Conservation (phyloP, 2,888 invertebrate species). For the Stenurella melanura region DNA sequence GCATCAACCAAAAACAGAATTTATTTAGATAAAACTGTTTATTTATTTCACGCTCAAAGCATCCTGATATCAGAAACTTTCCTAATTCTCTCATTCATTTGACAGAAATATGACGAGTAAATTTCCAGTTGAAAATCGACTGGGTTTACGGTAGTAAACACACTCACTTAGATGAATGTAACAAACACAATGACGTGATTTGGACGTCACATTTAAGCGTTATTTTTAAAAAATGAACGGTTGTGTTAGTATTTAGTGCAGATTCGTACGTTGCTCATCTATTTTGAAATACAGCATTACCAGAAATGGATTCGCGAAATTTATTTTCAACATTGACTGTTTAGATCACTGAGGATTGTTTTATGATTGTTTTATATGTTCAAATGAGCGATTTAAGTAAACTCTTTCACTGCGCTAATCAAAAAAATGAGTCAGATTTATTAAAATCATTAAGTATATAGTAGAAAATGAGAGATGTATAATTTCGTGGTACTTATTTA, state of each 20-base stretch:
- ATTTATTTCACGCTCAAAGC: no score
- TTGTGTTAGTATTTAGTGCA: conserved; percentile 5
- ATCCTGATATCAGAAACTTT: no score
- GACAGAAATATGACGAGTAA: neutral
- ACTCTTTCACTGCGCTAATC: neutral
- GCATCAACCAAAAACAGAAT: no score
- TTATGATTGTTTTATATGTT: neutral
- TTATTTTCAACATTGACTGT: conserved; percentile 1
- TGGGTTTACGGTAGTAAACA: conserved; percentile 13
- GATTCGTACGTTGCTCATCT: conserved; percentile 1
- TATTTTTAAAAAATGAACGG: conserved; percentile 40
- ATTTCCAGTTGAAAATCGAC: neutral
- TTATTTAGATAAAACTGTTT: no score
- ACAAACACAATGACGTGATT: conserved; percentile 12
- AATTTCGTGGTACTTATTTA: neutral
- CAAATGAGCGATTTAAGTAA: neutral
- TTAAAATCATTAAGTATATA: neutral
- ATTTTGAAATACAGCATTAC: conserved; percentile 22
- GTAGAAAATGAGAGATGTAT: neutral
- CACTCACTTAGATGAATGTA: conserved; percentile 13
- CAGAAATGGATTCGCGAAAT: conserved; percentile 29
- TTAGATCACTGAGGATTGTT: neutral
- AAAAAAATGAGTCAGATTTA: neutral
- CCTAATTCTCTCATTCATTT: neutral
- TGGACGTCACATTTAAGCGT: neutral